Conservation (phyloP, 1,140 invertebrate species). For the Eurosta solidaginis region DNA sequence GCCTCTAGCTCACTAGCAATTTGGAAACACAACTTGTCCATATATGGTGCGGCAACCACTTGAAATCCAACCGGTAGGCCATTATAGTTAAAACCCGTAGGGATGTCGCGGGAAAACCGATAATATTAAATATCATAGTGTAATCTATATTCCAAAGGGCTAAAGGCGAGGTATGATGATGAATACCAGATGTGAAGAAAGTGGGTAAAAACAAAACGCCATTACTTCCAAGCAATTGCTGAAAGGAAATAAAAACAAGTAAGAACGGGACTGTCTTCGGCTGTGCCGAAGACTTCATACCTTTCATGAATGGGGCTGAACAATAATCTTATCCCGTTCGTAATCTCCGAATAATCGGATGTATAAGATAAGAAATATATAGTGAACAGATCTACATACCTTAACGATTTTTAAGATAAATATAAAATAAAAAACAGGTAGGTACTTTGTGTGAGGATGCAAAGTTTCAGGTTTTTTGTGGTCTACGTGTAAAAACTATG, state of each 20-base stretch:
- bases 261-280: too few relatives aligned
- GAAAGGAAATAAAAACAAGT: conserved; percentile 36
- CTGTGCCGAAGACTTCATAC: too few relatives aligned
- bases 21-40: conserved; percentile 76
- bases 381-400: too few relatives aligned
- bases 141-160: conserved; percentile 70
- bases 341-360: too few relatives aligned
- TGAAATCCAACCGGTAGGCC: conserved; percentile 78
- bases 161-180: conserved; percentile 66
- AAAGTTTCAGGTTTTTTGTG: too few relatives aligned
- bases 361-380: too few relatives aligned
- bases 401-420: too few relatives aligned
- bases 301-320: too few relatives aligned
- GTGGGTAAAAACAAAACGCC: conserved; percentile 80
- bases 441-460: too few relatives aligned
- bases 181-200: conserved; percentile 68
- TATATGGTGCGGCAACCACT: conserved; percentile 66
- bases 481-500: too few relatives aligned
- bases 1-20: conserved; percentile 79
- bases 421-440: too few relatives aligned
- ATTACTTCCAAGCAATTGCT: conserved; percentile 66
- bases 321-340: too few relatives aligned
- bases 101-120: conserved; percentile 79
- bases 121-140: conserved; percentile 74
- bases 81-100: conserved; percentile 67